Evolutionary conservation across 64 coral and sea anemone species (phyloP), one percentile per base, ranked within the genome.

Genomic region (Montipora efflorescens): DNA sequence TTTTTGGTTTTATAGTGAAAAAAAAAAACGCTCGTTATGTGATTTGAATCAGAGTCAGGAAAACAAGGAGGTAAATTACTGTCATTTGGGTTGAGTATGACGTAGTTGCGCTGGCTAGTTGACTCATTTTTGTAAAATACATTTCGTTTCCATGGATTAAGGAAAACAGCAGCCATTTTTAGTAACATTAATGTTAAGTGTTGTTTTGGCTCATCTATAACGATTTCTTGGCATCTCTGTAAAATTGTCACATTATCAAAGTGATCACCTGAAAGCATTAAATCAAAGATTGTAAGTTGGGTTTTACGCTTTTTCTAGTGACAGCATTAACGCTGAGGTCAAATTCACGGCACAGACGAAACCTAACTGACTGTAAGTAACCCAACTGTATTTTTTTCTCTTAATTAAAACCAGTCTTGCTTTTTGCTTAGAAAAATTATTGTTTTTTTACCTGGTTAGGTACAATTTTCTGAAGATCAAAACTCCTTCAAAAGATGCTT

Each of bases 91-190:
- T 71, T 48, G 5, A 21, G 1, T 28, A 12, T 86, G 82, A 86
- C 82, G 66, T 86, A 66, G 67, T 19, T 20, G 25, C 3, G 16
- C 61, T 66, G 15, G 36, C 15, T 68, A 71, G 16, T 22, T 71
- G 46, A 72, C 13, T 86, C 82, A 86, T 86, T 86, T 66, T 86
- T 86, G 28, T 71, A 13, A 72, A 71, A 86, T 86, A 72, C 45
- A 71, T 86, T 86, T 71, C 10, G 64, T 71, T 50, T 48, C 82
- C 66, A 22, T 36, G 46, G 82, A 59, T 71, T 86, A 10, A 59
- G 8, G 7, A 49, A 47, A 70, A 4, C 3, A 19, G 20, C 7
- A 8, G 47, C 6, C 19, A 4, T 10, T 49, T 50, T 45, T 23
- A 18, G 15, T 18, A 72, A 48, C 70, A 49, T 48, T 69, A 48